Base-by-base conservation (phyloP, 30 jellyfish, hydroid and myxozoan species). In the Turritopsis rubra region DNA sequence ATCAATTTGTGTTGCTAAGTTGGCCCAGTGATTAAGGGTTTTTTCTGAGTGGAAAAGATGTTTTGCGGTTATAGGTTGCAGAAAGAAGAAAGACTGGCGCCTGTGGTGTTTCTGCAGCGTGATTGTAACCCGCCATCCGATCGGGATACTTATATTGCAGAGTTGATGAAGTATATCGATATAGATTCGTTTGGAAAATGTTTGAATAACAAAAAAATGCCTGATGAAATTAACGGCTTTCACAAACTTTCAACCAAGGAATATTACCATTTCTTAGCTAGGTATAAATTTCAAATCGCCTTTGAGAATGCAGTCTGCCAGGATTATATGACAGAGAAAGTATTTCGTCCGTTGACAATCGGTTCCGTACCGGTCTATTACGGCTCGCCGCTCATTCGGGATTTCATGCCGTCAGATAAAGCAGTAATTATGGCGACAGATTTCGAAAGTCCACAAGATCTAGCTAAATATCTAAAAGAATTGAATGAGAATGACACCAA, bases 241-340 rank as follows among this genome's bases (percentile, higher is more conserved):
- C 89, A 77, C 30, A 86, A 81, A 54, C 84, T 90, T 8, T 73
- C 75, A 29, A 83, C 84, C 86, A 95, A 90, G 5, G 84, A 53
- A 16, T 90, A 66, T 54, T 90, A 79, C 65, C 88, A 75, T 18
- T 90, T 90, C 52, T 79, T 90, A 54, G 95, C 97, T 7, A 66
- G 75, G 22, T 90, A 90, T 75, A 90, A 90, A 75, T 90, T 90
- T 65, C 95, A 90, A 60, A 21, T 90, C 17, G 88, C 97, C 4
- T 90, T 90, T 80, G 97, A 90, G 52, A 90, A 90, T 80, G 85
- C 91, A 17, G 73, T 85, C n/a, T 90, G 97, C 86, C 91, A 90
- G 54, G 97, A 90, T 68, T 90, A 90, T 75, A 90, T 90, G 97
- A 85, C 97, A 41, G 97, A 90, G 82, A 90, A 90, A 75, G 75